phyloP scores from a whole-genome alignment of 2,797 vertebrate genomes.

The Clarias platycephalus region DNA sequence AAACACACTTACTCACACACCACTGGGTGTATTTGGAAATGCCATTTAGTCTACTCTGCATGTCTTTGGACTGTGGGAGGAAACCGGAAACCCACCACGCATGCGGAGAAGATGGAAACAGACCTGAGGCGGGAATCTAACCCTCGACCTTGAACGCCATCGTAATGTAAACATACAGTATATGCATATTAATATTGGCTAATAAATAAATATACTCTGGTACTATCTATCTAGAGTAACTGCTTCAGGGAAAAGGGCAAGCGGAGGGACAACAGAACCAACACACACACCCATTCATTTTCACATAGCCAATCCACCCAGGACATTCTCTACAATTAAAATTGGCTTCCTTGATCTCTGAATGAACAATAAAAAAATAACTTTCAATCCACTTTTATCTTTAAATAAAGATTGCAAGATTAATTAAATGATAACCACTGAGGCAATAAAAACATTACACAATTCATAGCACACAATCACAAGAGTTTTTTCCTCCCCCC shows the following conservation, averaged over 20 bases:
- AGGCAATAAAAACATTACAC: slow-evolving; percentile 44
- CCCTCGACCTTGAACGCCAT: no score
- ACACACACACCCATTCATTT: background rate
- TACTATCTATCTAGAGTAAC: background rate
- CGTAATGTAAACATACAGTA: background rate
- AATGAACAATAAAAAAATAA: background rate
- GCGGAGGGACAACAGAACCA: background rate
- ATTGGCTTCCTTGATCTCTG: slow-evolving; percentile 37
- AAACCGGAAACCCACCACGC: no score
- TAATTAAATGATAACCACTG: slow-evolving; percentile 41
- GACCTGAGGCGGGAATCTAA: no score
- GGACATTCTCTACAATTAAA: slow-evolving; percentile 15
- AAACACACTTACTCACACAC: no score
- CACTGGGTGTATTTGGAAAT: no score
- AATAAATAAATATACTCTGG: background rate
- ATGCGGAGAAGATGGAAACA: no score
- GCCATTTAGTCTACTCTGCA: no score
- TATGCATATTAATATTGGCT: background rate
- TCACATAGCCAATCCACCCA: background rate
- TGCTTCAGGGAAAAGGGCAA: background rate
- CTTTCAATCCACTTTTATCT: background rate
- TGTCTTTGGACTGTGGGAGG: no score
- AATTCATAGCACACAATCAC: slow-evolving; percentile 41
- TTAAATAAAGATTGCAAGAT: slow-evolving; percentile 4
- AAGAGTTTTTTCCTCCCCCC: slow-evolving; percentile 22